Evolutionary conservation across 1,140 invertebrate genomes (phyloP).

Genomic region (Episyrphus balteatus): DNA sequence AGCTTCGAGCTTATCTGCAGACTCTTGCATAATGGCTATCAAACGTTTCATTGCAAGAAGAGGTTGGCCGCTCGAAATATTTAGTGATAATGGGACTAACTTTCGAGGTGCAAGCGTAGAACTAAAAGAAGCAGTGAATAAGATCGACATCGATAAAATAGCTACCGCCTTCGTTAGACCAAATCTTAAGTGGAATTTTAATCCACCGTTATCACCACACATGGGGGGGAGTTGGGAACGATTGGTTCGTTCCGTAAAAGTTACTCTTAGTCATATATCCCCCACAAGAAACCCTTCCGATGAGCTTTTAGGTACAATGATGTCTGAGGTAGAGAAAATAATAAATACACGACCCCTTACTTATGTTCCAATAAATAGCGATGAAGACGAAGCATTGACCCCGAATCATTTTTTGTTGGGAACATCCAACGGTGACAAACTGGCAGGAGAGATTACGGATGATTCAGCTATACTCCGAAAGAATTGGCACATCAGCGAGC

Average conservation of each 20-base stretch:
- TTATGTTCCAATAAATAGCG: constrained; percentile 15
- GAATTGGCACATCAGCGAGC: constrained; percentile 3
- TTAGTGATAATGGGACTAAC: neutral
- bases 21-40: neutral
- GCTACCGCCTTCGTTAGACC: no score
- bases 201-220: no score
- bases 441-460: neutral
- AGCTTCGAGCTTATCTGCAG: constrained; percentile 22
- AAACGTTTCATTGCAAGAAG: neutral
- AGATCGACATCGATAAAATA: neutral
- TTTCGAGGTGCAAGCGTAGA: neutral
- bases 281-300: no score
- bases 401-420: constrained; percentile 6
- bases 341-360: constrained; percentile 17
- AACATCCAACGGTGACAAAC: neutral
- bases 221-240: no score
- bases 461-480: neutral
- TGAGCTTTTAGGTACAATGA: constrained; percentile 11
- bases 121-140: neutral
- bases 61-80: neutral
- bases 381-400: constrained; percentile 11
- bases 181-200: no score
- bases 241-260: no score
- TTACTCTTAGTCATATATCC: no score
- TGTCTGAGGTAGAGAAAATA: constrained; percentile 17